Conservation (phyloP, 2,888 invertebrate species). For the Drosophila quinaria region DNA sequence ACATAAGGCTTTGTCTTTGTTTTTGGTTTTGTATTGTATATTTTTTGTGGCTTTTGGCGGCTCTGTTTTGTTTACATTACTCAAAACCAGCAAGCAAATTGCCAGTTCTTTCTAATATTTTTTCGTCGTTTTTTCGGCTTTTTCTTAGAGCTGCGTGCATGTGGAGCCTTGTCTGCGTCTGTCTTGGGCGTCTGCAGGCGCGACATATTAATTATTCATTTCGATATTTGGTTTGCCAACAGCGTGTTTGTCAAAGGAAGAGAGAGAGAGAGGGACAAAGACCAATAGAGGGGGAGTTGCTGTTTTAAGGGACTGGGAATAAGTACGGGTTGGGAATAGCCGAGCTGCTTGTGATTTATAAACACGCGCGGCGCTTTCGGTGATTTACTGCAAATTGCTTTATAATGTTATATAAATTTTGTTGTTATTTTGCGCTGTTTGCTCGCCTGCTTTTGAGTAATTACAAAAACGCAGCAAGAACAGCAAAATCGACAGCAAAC, state of each 20-base stretch:
- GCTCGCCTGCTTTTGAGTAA: slow-evolving; percentile 67
- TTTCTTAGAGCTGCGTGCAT: slow-evolving; percentile 32
- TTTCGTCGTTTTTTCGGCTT: slow-evolving; percentile 20
- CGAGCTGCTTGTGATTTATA: slow-evolving; percentile 74
- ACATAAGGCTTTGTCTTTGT: slow-evolving; percentile 53
- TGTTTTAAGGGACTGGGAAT: slow-evolving; percentile 16
- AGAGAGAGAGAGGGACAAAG: not conserved
- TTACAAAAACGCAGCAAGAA: slow-evolving; percentile 54
- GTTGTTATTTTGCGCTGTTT: slow-evolving; percentile 31
- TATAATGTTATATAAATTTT: slow-evolving; percentile 79
- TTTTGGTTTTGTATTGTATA: slow-evolving; percentile 19
- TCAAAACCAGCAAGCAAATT: slow-evolving; percentile 49
- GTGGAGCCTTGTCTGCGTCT: slow-evolving; percentile 43
- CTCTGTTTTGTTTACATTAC: slow-evolving; percentile 61
- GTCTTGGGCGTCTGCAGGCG: slow-evolving; percentile 65
- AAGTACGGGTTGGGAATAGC: slow-evolving; percentile 30
- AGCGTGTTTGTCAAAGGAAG: slow-evolving; percentile 39
- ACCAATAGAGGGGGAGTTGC: not conserved
- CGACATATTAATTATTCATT: slow-evolving; percentile 82
- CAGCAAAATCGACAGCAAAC: slow-evolving; percentile 10
- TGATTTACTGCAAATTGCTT: slow-evolving; percentile 82
- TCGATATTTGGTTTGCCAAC: slow-evolving; percentile 68
- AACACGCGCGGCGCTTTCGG: slow-evolving; percentile 75
- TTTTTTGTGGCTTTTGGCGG: slow-evolving; percentile 33
- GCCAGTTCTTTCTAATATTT: slow-evolving; percentile 26